phyloP scores from a whole-genome alignment of 2,113 vertebrate species.

The Melozone crissalis region DNA sequence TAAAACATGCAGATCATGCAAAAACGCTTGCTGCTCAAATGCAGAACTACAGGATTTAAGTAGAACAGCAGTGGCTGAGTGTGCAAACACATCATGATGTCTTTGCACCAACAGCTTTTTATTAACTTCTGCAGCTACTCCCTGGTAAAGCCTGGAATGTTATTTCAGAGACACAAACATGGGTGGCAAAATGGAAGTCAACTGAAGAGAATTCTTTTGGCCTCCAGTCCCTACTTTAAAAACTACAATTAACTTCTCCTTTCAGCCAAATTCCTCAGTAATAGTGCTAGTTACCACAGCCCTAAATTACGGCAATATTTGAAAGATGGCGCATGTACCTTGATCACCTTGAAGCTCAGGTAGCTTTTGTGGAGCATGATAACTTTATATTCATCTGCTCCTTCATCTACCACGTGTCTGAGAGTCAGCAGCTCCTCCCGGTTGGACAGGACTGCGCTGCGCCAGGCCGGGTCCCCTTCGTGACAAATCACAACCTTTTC shows the following conservation, averaged over 20 bases:
- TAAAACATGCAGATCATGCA: background rate
- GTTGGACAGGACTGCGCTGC: slow-evolving; percentile 90
- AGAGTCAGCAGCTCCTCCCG: slow-evolving; percentile 91
- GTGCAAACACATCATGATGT: background rate
- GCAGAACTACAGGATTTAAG: background rate
- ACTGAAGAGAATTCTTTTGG: background rate
- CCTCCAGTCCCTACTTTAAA: background rate
- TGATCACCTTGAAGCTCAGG: slow-evolving; percentile 97
- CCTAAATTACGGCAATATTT: background rate
- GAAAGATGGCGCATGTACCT: slow-evolving; percentile 73
- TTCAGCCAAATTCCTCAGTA: background rate
- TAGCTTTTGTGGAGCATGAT: slow-evolving; percentile 97
- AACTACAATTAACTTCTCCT: background rate
- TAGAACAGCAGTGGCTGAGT: background rate
- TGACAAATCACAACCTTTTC: slow-evolving; percentile 94
- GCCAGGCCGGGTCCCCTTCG: slow-evolving; percentile 94
- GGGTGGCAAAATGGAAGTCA: background rate
- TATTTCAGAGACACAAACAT: background rate
- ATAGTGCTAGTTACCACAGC: background rate
- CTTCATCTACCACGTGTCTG: slow-evolving; percentile 94
- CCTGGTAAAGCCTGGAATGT: background rate
- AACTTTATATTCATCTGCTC: slow-evolving; percentile 94
- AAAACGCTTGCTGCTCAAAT: background rate
- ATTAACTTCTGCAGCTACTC: background rate
- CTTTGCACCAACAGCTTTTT: background rate